These are phyloP conservation scores for Nicator chloris DNA, from an alignment of 2,113 vertebrate species.

Conservation along the genomic window DNA sequence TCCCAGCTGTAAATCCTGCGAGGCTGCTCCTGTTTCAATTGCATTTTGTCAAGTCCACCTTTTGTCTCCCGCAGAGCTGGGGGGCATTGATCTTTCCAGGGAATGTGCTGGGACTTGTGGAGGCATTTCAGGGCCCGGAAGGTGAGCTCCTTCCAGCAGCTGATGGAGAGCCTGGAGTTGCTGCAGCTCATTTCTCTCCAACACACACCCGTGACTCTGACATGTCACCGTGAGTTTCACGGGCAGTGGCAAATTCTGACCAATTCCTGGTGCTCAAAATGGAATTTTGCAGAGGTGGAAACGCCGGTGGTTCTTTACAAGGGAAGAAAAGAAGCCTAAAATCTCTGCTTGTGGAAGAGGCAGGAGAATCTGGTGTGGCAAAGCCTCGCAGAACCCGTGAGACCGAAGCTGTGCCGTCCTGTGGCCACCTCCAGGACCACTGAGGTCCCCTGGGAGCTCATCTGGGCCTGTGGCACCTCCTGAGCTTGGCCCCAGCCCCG, in stretches of 20 bases:
- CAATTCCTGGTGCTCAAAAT: background rate
- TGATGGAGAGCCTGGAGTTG: background rate
- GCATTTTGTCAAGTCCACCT: background rate
- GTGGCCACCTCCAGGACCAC: background rate
- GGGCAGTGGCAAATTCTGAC: background rate
- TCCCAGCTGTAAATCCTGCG: background rate
- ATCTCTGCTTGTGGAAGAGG: background rate
- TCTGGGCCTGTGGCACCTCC: background rate
- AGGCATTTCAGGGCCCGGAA: background rate
- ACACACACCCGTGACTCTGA: accelerated
- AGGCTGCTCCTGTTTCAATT: background rate
- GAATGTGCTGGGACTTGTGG: background rate
- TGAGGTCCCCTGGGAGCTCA: background rate
- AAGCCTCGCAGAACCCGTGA: background rate
- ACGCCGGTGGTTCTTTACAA: background rate
- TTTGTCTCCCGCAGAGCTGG: background rate
- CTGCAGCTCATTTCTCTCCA: background rate
- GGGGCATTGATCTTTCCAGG: background rate
- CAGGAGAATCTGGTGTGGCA: background rate
- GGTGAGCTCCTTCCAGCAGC: background rate
- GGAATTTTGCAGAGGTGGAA: background rate
- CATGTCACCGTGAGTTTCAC: accelerated
- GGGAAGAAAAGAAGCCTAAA: background rate
- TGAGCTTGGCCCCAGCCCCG: background rate
- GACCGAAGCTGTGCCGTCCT: background rate